Conservation (phyloP, 92 coral and sea anemone genomes). For the Muricea muricata region DNA sequence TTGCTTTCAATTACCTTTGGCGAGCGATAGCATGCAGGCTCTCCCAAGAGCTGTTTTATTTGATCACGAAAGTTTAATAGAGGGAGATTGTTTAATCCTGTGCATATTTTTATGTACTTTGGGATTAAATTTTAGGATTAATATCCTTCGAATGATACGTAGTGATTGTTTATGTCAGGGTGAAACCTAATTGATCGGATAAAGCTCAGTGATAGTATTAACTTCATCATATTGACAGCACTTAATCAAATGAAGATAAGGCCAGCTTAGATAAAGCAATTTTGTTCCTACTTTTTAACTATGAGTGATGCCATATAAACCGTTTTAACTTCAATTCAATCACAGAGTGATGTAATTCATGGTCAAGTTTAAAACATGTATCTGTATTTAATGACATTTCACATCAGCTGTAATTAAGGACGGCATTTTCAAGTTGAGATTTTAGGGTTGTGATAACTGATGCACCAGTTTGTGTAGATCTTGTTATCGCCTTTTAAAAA, state of each 20-base stretch:
- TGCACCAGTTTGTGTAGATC: too few relatives aligned
- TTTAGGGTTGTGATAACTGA: too few relatives aligned
- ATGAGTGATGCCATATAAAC: not conserved
- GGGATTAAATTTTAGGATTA: constrained; percentile 3
- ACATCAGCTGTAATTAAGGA: too few relatives aligned
- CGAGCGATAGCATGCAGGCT: not conserved
- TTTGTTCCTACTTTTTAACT: not conserved
- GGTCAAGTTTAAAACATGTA: too few relatives aligned
- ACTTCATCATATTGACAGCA: constrained; percentile 5
- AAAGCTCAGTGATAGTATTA: constrained; percentile 18
- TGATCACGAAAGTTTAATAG: not conserved
- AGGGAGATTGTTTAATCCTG: not conserved
- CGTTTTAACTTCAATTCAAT: not conserved
- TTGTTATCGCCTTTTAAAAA: too few relatives aligned
- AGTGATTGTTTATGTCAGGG: constrained; percentile 45
- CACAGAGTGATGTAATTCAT: too few relatives aligned
- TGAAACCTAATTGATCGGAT: constrained; percentile 31
- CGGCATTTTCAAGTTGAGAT: too few relatives aligned
- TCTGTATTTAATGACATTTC: too few relatives aligned
- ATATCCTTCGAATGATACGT: not conserved
- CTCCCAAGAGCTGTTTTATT: constrained; percentile 1
- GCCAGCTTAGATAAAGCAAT: not conserved
- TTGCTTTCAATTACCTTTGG: not conserved
- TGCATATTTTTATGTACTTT: not conserved
- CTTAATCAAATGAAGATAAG: constrained; percentile 8